phyloP scores from a whole-genome alignment of 2,888 invertebrate species.

The Microdon myrmicae region DNA sequence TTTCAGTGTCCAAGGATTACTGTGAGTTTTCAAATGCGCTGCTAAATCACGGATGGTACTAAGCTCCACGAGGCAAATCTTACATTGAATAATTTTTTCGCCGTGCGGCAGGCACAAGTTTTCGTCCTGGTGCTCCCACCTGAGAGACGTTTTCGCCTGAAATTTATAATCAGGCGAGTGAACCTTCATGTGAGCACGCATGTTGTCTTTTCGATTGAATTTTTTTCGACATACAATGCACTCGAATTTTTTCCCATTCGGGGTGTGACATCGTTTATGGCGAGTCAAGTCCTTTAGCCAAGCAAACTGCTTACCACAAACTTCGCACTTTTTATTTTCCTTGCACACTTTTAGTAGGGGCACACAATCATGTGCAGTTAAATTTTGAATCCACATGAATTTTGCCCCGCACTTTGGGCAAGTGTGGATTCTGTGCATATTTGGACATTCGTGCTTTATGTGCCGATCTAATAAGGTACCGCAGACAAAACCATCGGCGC shows the following conservation, averaged over 20 bases:
- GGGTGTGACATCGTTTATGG: slow-evolving; percentile 74
- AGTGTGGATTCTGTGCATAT: slow-evolving; percentile 54
- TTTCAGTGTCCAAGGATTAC: slow-evolving; percentile 52
- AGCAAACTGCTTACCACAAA: slow-evolving; percentile 73
- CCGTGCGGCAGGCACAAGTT: slow-evolving; percentile 61
- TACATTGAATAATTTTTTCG: slow-evolving; percentile 63
- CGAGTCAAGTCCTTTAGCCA: slow-evolving; percentile 74
- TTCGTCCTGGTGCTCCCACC: slow-evolving; percentile 45
- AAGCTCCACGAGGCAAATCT: slow-evolving; percentile 63
- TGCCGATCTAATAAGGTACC: slow-evolving; percentile 69
- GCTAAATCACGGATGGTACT: slow-evolving; percentile 60
- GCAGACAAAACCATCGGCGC: slow-evolving; percentile 69
- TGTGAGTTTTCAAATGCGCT: slow-evolving; percentile 59
- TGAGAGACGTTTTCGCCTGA: slow-evolving; percentile 1
- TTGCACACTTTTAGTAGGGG: slow-evolving; percentile 47
- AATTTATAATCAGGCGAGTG: slow-evolving; percentile 60
- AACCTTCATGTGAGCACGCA: slow-evolving; percentile 71
- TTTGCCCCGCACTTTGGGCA: slow-evolving; percentile 59
- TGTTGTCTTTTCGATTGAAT: slow-evolving; percentile 71
- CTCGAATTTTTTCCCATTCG: slow-evolving; percentile 69
- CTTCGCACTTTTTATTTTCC: slow-evolving; percentile 68
- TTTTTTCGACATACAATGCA: slow-evolving; percentile 71
- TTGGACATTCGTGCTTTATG: slow-evolving; percentile 64
- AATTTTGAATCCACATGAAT: slow-evolving; percentile 62
- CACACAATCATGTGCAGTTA: slow-evolving; percentile 55